Evolutionary conservation across 2,888 invertebrate species (phyloP).

Genomic region (Laothoe populi): DNA sequence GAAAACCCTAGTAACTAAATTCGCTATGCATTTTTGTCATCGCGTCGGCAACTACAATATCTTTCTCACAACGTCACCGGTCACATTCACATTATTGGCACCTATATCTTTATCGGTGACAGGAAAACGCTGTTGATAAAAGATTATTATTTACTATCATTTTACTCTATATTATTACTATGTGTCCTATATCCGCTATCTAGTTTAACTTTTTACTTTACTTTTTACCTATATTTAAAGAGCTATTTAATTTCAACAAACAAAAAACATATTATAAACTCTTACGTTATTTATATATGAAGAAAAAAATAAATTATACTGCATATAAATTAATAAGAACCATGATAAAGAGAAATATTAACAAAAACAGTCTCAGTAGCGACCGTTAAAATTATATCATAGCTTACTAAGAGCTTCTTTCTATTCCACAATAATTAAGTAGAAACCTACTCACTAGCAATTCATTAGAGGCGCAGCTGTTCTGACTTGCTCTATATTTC

Average conservation of each 20-base stretch:
- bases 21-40: not conserved
- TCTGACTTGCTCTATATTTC: constrained; percentile 12
- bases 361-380: too few species aligned
- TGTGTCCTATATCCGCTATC: constrained; percentile 30
- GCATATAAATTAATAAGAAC: too few species aligned
- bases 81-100: constrained; percentile 9
- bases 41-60: constrained; percentile 1
- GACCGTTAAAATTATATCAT: too few species aligned
- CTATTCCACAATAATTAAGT: too few species aligned
- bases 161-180: constrained; percentile 37
- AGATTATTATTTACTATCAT: constrained; percentile 45
- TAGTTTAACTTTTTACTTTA: constrained; percentile 10
- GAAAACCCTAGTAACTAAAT: not conserved
- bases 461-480: not conserved
- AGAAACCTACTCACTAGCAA: not conserved
- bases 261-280: too few species aligned
- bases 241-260: not conserved
- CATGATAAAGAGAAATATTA: too few species aligned
- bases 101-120: constrained; percentile 32
- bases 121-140: constrained; percentile 37
- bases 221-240: not conserved
- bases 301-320: too few species aligned
- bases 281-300: too few species aligned
- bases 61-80: constrained; percentile 12
- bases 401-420: too few species aligned